phyloP scores from a whole-genome alignment of 2,113 vertebrate genomes.

The Salvelinus fontinalis region DNA sequence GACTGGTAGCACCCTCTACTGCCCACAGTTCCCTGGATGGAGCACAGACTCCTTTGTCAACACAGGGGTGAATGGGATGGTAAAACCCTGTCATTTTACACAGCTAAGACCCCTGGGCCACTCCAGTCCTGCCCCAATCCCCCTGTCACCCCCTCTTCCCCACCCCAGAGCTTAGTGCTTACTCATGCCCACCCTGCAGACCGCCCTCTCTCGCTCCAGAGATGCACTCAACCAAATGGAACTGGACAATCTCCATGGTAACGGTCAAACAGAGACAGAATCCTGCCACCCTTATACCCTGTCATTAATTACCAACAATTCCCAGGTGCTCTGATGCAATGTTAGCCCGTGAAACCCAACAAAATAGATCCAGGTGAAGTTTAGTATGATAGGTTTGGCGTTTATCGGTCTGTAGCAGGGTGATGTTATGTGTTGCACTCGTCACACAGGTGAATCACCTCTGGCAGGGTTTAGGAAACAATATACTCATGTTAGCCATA shows the following conservation, averaged over 20 bases:
- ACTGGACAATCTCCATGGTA: conserved; percentile 31
- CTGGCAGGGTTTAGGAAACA: conserved; percentile 25
- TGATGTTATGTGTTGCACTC: not conserved
- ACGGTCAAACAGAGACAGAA: conserved; percentile 67
- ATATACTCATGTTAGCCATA: too few relatives aligned
- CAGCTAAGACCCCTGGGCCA: conserved; percentile 38
- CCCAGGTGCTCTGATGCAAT: conserved; percentile 36
- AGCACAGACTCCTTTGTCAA: conserved; percentile 43
- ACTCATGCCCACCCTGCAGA: conserved; percentile 41
- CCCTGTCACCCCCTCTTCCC: conserved; percentile 14
- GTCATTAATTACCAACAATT: conserved; percentile 67
- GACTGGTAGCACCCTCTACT: conserved; percentile 15
- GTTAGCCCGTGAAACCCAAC: conserved; percentile 25
- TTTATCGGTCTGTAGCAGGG: too few relatives aligned
- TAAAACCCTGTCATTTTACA: conserved; percentile 59
- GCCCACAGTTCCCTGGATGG: conserved; percentile 30
- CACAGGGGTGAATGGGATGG: too few relatives aligned
- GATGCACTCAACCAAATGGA: conserved; percentile 56
- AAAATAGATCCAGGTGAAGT: conserved; percentile 22
- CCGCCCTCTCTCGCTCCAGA: conserved; percentile 58
- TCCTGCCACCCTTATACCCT: conserved; percentile 52
- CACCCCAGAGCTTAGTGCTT: conserved; percentile 14
- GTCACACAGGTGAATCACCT: conserved; percentile 25
- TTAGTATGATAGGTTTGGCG: not conserved
- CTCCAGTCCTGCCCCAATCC: not conserved